phyloP scores from a whole-genome alignment of 2,113 vertebrate species.

The Pterophyllum scalare region DNA sequence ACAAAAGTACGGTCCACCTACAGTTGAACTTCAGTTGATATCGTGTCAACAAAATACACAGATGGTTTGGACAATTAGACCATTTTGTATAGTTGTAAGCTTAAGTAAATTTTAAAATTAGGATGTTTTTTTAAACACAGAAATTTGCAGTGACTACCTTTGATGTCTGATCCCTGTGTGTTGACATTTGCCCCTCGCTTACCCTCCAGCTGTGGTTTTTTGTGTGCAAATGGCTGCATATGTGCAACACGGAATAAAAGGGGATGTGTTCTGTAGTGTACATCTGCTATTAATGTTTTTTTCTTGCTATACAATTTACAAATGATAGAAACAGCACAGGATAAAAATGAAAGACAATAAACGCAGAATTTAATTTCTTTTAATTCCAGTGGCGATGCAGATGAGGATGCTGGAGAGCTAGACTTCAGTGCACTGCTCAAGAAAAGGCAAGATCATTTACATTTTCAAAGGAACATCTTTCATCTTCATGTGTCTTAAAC shows the following conservation, averaged over 20 bases:
- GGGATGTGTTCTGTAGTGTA: background rate
- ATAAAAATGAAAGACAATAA: background rate
- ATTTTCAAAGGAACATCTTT: background rate
- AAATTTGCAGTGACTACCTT: background rate
- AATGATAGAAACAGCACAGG: background rate
- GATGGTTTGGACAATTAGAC: background rate
- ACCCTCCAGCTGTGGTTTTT: background rate
- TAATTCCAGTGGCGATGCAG: slow-evolving; percentile 78
- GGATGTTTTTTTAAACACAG: background rate
- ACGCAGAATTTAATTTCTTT: background rate
- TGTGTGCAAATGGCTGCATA: background rate
- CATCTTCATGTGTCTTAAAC: background rate
- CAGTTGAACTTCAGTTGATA: background rate
- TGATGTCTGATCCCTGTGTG: background rate
- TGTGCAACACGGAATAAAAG: too few species aligned
- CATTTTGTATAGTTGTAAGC: fast-evolving
- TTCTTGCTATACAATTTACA: background rate
- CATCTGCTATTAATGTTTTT: background rate
- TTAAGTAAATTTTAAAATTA: background rate
- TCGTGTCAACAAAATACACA: background rate
- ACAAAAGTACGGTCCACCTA: background rate
- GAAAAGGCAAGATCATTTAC: slow-evolving; percentile 81
- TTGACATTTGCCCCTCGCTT: background rate
- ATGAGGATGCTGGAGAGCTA: slow-evolving; percentile 85
- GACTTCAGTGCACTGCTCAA: slow-evolving; percentile 92